Conservation (phyloP, 2,797 vertebrate species). For the Spinus olivaceus region DNA sequence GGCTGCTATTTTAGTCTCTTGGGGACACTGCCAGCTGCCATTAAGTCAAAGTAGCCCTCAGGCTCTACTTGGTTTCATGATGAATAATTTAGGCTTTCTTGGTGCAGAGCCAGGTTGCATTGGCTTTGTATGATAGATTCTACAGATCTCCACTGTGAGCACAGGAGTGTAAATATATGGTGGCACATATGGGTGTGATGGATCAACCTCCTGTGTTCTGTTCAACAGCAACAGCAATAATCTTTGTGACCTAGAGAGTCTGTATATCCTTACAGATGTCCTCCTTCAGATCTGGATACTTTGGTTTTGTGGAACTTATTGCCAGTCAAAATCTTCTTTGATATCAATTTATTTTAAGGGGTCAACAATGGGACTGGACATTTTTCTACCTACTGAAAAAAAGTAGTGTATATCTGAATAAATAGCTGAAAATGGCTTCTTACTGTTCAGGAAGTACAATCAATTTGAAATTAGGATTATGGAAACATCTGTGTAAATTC, state of each 20-base stretch:
- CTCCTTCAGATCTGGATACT: not conserved
- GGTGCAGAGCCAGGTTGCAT: slow-evolving; percentile 15
- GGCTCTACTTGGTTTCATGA: slow-evolving; percentile 47
- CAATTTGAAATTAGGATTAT: slow-evolving; percentile 82
- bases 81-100: slow-evolving; percentile 48
- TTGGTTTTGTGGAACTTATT: not conserved
- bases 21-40: slow-evolving; percentile 37
- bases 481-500: slow-evolving; percentile 79
- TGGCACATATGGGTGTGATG: not conserved
- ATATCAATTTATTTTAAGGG: slow-evolving; percentile 66
- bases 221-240: not conserved
- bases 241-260: not conserved
- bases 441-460: slow-evolving; percentile 77
- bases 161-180: not conserved
- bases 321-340: slow-evolving; percentile 41
- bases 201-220: not conserved
- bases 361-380: slow-evolving; percentile 55
- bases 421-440: slow-evolving; percentile 75
- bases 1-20: slow-evolving; percentile 36
- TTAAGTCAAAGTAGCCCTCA: slow-evolving; percentile 44
- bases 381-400: slow-evolving; percentile 71
- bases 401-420: slow-evolving; percentile 69
- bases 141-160: not conserved
- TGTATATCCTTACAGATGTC: not conserved
- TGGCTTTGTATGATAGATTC: not conserved